Percentiles rank a stretch among this genome's conserved stretches.
Evolutionary conservation across 2,113 vertebrate genomes (phyloP).

Genomic region (Shinisaurus crocodilurus): DNA sequence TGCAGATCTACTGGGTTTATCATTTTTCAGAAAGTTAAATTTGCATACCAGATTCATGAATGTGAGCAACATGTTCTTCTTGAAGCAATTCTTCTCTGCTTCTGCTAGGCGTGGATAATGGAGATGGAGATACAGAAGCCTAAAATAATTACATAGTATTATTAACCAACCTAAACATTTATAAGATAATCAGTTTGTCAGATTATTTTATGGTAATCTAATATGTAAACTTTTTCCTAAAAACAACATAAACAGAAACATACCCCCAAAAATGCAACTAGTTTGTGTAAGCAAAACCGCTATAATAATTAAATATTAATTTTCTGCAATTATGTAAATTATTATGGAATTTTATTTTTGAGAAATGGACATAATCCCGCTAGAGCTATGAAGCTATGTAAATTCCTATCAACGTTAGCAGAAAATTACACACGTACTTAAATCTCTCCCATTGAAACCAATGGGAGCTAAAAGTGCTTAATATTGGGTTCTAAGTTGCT

Average conservation of each 20-base stretch:
- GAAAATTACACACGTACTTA: not conserved
- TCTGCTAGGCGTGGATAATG: slow-evolving; percentile 54
- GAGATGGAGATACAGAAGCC: slow-evolving; percentile 56
- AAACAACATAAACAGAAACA: not conserved
- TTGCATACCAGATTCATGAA: slow-evolving; percentile 72
- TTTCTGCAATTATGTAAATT: not conserved
- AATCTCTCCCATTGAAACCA: not conserved
- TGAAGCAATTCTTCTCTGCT: slow-evolving; percentile 34
- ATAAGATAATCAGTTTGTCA: slow-evolving; percentile 2
- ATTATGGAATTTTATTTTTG: not conserved
- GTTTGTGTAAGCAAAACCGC: not conserved
- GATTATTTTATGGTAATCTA: not conserved
- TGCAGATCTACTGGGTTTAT: accelerated
- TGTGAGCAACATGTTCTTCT: slow-evolving; percentile 4
- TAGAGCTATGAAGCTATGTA: not conserved
- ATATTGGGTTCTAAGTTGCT: not conserved
- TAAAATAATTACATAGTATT: slow-evolving; percentile 47
- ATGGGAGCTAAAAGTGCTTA: not conserved
- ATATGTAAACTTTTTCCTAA: not conserved
- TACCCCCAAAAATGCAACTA: not conserved
- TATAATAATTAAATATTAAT: not conserved
- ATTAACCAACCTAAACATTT: slow-evolving; percentile 12
- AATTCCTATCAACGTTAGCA: not conserved
- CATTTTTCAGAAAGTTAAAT: slow-evolving; percentile 12
- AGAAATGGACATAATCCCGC: not conserved